Conservation (phyloP, 2,797 vertebrate species). For the Naso thynnoides region DNA sequence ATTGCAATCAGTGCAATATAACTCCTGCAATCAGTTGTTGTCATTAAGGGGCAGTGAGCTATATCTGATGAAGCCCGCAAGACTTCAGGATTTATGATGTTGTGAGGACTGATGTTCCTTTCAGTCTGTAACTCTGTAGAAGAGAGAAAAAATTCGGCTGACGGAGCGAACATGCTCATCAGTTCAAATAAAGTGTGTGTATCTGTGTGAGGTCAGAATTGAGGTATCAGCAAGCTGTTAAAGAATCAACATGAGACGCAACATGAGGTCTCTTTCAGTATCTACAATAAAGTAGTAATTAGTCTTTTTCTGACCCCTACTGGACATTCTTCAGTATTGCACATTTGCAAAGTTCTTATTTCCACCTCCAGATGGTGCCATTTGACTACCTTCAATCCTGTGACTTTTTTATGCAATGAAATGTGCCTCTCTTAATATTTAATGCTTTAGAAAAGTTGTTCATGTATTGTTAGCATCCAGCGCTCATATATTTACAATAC, state of each 20-base stretch:
- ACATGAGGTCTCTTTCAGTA: not conserved
- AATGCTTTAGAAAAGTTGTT: not conserved
- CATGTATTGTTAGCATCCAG: not conserved
- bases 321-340: conserved; percentile 32
- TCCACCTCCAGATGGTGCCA: conserved; percentile 57
- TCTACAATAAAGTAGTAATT: not conserved
- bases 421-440: not conserved
- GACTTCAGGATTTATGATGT: not conserved
- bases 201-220: not conserved
- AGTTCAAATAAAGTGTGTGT: not conserved
- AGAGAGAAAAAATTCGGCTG: not conserved
- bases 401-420: not conserved
- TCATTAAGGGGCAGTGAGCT: not conserved
- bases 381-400: not conserved
- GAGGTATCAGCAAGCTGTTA: not conserved
- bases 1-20: conserved; percentile 9
- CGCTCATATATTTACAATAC: not conserved
- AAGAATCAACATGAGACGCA: not conserved
- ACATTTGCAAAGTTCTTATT: accelerated
- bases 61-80: not conserved
- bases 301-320: conserved; percentile 52
- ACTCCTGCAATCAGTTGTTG: not conserved
- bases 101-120: not conserved
- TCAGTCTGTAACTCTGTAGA: not conserved
- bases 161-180: not conserved